These are phyloP conservation scores for Uromys caudimaculatus DNA, from an alignment of 2,797 vertebrate genomes.

Conservation along the genomic window DNA sequence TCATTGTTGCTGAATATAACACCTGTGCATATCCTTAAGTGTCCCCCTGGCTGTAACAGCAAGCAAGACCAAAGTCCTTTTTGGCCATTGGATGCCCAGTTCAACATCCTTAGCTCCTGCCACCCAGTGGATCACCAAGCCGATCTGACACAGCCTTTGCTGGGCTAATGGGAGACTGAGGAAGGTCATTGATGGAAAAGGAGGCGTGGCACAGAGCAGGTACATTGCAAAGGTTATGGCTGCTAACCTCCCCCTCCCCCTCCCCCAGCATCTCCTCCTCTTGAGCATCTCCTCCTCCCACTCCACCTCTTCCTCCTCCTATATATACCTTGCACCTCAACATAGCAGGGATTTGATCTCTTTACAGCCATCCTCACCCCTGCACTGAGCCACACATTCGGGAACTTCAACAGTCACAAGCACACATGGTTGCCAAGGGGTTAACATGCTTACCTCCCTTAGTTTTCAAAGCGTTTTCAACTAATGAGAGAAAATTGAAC, in stretches of 20 bases:
- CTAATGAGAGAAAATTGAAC: background rate
- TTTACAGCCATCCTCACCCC: background rate
- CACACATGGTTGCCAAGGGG: background rate
- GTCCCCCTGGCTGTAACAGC: constrained; percentile 79
- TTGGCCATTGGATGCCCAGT: constrained; percentile 74
- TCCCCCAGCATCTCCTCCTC: too few relatives aligned
- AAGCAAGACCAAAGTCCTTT: constrained; percentile 78
- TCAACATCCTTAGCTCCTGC: constrained; percentile 78
- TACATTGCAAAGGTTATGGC: too few relatives aligned
- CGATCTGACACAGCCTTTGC: constrained; percentile 80
- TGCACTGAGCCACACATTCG: background rate
- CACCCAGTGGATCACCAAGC: constrained; percentile 73
- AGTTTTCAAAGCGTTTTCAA: background rate
- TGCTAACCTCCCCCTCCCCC: too few relatives aligned
- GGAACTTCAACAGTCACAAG: background rate
- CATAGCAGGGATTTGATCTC: rapidly evolving
- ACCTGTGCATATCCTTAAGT: constrained; percentile 76
- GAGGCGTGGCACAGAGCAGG: rapidly evolving
- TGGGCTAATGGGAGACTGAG: background rate
- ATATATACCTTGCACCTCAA: rapidly evolving
- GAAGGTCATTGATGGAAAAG: too few relatives aligned
- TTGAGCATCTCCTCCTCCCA: rapidly evolving
- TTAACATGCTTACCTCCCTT: background rate
- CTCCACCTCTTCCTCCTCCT: background rate
- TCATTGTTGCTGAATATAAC: constrained; percentile 73